These are phyloP conservation scores for Phasianus colchicus DNA, from an alignment of 2,113 vertebrate species.

Conservation along the genomic window DNA sequence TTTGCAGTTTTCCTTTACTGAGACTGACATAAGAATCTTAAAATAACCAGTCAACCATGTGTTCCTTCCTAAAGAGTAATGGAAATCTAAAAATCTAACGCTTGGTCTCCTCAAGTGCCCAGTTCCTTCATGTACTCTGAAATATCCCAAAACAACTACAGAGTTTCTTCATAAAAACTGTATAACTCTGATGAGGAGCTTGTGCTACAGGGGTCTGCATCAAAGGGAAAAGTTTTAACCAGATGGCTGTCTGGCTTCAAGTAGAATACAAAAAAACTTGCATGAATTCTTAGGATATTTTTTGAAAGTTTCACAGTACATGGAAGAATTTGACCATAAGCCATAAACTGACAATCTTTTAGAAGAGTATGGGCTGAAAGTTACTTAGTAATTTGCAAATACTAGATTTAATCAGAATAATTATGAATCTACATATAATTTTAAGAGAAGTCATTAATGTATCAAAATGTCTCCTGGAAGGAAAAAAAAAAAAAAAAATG, in stretches of 20 bases:
- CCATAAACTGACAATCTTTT: background rate
- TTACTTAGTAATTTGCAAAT: background rate
- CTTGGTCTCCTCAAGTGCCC: background rate
- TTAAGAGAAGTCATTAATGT: background rate
- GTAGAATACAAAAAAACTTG: background rate
- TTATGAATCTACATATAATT: background rate
- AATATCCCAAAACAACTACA: background rate
- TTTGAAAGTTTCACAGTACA: background rate
- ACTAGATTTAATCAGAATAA: background rate
- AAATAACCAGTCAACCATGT: background rate
- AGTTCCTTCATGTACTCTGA: background rate
- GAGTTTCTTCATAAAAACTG: background rate
- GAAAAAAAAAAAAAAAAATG: background rate
- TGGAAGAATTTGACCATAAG: background rate
- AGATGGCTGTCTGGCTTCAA: background rate
- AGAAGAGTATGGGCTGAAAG: rapidly evolving
- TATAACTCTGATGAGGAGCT: background rate
- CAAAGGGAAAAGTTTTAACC: background rate
- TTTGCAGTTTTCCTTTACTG: background rate
- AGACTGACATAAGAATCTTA: background rate
- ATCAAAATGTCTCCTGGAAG: background rate
- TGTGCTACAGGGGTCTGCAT: background rate
- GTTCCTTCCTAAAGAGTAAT: background rate
- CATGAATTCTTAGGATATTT: background rate
- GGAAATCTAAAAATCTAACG: background rate